A percentile compares a stretch with the other conserved stretches of the same genome.
Conservation (phyloP, 2,113 vertebrate genomes). For the Chlamydotis undulata region DNA sequence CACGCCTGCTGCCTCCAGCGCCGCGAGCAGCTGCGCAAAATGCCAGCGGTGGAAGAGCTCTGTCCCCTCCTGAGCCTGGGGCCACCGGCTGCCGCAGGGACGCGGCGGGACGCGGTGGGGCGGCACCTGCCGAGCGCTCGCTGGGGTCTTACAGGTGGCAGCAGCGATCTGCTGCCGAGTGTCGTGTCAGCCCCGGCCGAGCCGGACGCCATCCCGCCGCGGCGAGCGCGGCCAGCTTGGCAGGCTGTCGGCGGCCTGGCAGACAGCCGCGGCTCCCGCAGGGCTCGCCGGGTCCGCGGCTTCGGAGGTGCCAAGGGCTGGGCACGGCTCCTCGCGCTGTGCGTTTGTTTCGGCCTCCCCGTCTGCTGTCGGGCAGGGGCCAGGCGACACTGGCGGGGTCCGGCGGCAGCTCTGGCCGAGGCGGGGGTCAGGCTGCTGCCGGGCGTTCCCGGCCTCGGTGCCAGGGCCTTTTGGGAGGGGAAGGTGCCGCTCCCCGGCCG, state of each 20-base stretch:
- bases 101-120: fast-evolving
- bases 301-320: not conserved
- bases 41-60: fast-evolving
- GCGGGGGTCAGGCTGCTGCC: not conserved
- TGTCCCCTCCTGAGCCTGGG: fast-evolving
- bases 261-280: fast-evolving
- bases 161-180: not conserved
- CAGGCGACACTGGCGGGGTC: not conserved
- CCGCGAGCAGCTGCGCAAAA: fast-evolving
- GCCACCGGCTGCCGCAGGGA: fast-evolving
- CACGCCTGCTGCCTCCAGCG: not conserved
- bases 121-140: fast-evolving
- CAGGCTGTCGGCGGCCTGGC: not conserved
- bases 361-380: not conserved
- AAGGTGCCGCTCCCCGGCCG: fast-evolving
- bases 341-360: not conserved
- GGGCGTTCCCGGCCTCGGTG: no score
- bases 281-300: not conserved
- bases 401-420: not conserved
- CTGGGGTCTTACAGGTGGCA: not conserved
- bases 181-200: fast-evolving
- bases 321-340: not conserved
- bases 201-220: fast-evolving
- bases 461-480: not conserved
- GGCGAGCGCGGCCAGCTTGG: not conserved